Base-by-base conservation (phyloP, 2,113 vertebrate genomes). In the Nicator chloris region DNA sequence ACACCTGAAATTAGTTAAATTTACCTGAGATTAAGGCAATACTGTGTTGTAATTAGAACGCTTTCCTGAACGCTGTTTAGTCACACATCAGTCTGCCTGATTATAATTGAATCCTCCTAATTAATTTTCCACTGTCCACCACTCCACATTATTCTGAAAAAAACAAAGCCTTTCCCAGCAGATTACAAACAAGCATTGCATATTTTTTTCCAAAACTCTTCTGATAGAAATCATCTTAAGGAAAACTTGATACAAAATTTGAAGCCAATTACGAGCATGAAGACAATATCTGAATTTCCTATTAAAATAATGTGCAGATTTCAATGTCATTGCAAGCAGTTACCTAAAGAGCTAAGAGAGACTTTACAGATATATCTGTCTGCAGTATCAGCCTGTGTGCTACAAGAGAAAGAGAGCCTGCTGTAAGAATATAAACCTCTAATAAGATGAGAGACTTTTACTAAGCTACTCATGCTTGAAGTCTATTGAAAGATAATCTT, bases 401-500 rank as follows among this genome's bases (percentile, higher is more conserved):
- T 63, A n/a, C 31, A 71, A 42, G 23, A 91, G 44, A 59, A 65
- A 53, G 33, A 56, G 44, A 78, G 54, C 8, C 49, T 71, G 31
- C 33, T 85, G 4, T 59, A 91, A 87, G 83, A 92, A 91, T 79
- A 93, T 89, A 92, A 95, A 95, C 73, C 57, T 79, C 61, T 95
- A 93, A 93, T 92, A 92, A 72, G 66, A 91, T 64, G 78, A 95
- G 88, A 77, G 72, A 93, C 77, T 92, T 95, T 82, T 57, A 49
- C 84, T 95, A 92, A 95, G 77, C 73, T 49, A 75, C 77, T 92
- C 81, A 82, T 82, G 61, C 81, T 89, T 89, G 69, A 65, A 95
- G 69, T 49, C 86, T 87, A 79, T 87, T 93, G 86, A 89, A 92
- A 95, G 73, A 92, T 86, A 95, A 86, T 93, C 94, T 96, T 92